Base-by-base conservation (phyloP, 1,140 invertebrate genomes). In the Drosophila ercepeae region DNA sequence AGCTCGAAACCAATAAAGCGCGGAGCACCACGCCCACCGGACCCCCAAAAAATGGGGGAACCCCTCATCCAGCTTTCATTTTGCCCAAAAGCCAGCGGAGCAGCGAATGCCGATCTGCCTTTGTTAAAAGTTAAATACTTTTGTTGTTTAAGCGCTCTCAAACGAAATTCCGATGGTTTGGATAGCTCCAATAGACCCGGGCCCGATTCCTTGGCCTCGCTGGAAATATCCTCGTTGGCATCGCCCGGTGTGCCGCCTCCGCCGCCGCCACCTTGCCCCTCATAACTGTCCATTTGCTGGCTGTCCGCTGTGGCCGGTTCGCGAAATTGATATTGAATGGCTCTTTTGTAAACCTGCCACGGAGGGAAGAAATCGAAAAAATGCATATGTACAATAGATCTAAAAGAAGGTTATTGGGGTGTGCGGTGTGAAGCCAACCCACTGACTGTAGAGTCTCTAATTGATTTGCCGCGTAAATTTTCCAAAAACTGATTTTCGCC, bases 91-190 rank as follows among this genome's bases (percentile, higher is more conserved):
- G 42, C 61, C 67, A 79, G 36, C 42, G 59, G 60, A 76, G 73
- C 60, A 76, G 65, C 64, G 60, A 64, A 77, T 63, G 57, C 73
- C 50, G 46, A 41, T 29, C 50, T 77, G 71, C 73, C 78, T 83
- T 89, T 89, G 83, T 89, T 79, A 78, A 89, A 82, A 71, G 82
- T 88, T 90, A 89, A 84, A 78, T 91, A 91, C 90, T 88, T 91
- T 90, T 91, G 84, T 73, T 90, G 77, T 86, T 90, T 91, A 74
- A 91, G 84, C 72, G 89, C 90, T 77, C 78, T 91, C 74, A 90
- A 83, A 76, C 89, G 82, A 79, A 91, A 91, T 89, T 91, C 90
- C 76, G 91, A 91, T 73, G 91, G 91, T 75, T 86, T 90, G 57
- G 89, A 89, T 53, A 91, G 84, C 69, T 91, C 89, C 70, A 91